These are phyloP conservation scores for Athalia cordata DNA, from an alignment of 2,888 invertebrate species.

Conservation along the genomic window DNA sequence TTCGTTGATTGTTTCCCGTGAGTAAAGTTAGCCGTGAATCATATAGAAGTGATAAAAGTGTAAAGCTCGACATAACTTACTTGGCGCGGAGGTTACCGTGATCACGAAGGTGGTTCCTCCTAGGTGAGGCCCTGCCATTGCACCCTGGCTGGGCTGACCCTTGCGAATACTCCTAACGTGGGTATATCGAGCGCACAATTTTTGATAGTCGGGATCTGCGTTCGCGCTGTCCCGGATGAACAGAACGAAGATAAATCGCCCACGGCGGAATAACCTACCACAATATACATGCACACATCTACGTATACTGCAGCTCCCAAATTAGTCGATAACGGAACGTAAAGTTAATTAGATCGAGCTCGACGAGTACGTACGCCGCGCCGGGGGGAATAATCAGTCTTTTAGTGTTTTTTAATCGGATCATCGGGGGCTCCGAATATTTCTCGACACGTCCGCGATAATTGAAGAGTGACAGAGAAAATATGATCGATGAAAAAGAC, in stretches of 20 bases:
- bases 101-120: conserved; percentile 82
- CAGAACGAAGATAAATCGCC: conserved; percentile 7
- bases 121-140: conserved; percentile 81
- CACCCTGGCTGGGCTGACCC: conserved; percentile 78
- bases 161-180: conserved; percentile 78
- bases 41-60: conserved; percentile 48
- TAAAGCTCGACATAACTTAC: conserved; percentile 76
- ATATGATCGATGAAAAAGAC: too few relatives aligned
- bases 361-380: too few relatives aligned
- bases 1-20: conserved; percentile 56
- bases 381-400: too few relatives aligned
- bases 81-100: conserved; percentile 84
- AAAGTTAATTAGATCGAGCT: too few relatives aligned
- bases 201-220: conserved; percentile 80
- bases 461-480: too few relatives aligned
- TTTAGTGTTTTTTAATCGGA: too few relatives aligned
- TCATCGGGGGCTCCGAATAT: too few relatives aligned
- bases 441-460: too few relatives aligned
- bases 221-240: conserved; percentile 78
- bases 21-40: conserved; percentile 33
- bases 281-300: neutral
- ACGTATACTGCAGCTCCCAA: neutral
- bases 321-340: too few relatives aligned
- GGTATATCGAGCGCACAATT: conserved; percentile 79
- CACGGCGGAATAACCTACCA: too few relatives aligned